Conservation (phyloP, 1,140 invertebrate species). For the Bombyx mori region ASM3026992v2 NC_085117.1:11070501-11071000, state of each 20-base stretch:
- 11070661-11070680: slow-evolving; percentile 8
- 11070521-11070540: slow-evolving; percentile 49
- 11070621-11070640: not conserved
- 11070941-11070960: slow-evolving; percentile 78
- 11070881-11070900: slow-evolving; percentile 57
- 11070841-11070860: slow-evolving; percentile 60
- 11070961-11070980: slow-evolving; percentile 72
- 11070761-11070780: slow-evolving; percentile 84
- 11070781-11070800: slow-evolving; percentile 80
- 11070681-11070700: slow-evolving; percentile 59
- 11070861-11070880: slow-evolving; percentile 36
- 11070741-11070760: slow-evolving; percentile 77
- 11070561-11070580: not conserved
- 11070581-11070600: too few relatives aligned
- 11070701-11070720: slow-evolving; percentile 63
- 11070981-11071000: slow-evolving; percentile 50
- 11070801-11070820: slow-evolving; percentile 77
- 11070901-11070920: slow-evolving; percentile 68
- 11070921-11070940: slow-evolving; percentile 74
- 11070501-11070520: slow-evolving; percentile 58
- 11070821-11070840: slow-evolving; percentile 61
- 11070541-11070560: not conserved
- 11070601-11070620: not conserved
- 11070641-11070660: not conserved
- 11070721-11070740: slow-evolving; percentile 66